A percentile compares a stretch with the other conserved stretches of the same genome.
Evolutionary conservation across 2,797 vertebrate species (phyloP).

Genomic region (Morus bassanus): DNA sequence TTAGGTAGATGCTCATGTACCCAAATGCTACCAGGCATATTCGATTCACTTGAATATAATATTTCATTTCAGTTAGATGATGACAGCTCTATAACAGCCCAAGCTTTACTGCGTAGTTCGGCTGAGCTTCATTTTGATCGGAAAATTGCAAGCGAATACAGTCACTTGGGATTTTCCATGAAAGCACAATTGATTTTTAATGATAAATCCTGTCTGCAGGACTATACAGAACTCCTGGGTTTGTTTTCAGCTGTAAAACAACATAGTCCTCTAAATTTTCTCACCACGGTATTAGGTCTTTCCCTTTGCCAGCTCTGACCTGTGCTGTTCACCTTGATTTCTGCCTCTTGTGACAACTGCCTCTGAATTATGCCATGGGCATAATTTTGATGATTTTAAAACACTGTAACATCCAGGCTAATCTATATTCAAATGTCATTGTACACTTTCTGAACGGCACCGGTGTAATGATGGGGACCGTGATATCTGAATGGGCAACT

Average conservation of each 20-base stretch:
- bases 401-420: neutral
- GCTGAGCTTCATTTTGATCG: neutral
- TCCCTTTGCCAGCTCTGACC: neutral
- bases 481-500: neutral
- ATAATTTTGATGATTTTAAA: neutral
- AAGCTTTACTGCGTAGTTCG: neutral
- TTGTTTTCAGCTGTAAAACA: conserved; percentile 1
- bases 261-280: neutral
- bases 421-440: neutral
- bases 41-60: neutral
- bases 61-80: neutral
- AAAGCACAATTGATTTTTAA: conserved; percentile 59
- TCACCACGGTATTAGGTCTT: neutral
- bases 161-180: conserved; percentile 42
- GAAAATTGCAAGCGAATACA: conserved; percentile 28
- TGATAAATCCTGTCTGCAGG: conserved; percentile 29
- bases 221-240: neutral
- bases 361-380: neutral
- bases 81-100: conserved; percentile 4
- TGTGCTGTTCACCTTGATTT: neutral
- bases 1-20: neutral
- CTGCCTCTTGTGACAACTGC: neutral
- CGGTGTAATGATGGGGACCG: neutral
- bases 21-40: neutral
- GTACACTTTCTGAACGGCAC: neutral